A percentile compares a stretch with the other conserved stretches of the same genome.
Conservation (phyloP, 2,113 vertebrate species). For the Conger conger region DNA sequence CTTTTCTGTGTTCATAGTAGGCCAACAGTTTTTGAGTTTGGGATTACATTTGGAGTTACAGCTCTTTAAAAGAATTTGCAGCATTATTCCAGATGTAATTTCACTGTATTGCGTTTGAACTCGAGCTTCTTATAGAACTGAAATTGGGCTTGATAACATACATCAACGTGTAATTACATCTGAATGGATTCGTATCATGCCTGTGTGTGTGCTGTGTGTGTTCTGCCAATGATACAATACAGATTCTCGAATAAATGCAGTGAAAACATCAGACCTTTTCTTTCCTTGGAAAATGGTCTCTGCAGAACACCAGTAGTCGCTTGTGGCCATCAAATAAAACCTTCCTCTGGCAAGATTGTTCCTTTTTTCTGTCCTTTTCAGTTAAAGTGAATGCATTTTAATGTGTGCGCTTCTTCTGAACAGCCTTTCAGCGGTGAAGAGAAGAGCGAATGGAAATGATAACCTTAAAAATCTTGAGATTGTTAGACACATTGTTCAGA, state of each 20-base stretch:
- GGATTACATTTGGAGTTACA: not conserved
- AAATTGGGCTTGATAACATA: constrained; percentile 39
- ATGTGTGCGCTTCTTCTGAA: constrained; percentile 1
- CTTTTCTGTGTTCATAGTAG: not conserved
- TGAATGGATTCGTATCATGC: constrained; percentile 21
- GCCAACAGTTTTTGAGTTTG: not conserved
- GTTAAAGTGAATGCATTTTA: constrained; percentile 15
- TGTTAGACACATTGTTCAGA: constrained; percentile 3
- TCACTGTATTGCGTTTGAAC: constrained; percentile 10
- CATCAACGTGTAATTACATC: constrained; percentile 29
- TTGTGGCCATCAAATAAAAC: constrained; percentile 26
- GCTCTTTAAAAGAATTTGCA: not conserved
- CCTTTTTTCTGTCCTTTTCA: not conserved
- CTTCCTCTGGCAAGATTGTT: not conserved
- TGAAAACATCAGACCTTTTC: constrained; percentile 14
- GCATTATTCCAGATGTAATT: not conserved
- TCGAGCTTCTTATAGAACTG: constrained; percentile 12
- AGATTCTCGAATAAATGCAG: constrained; percentile 26
- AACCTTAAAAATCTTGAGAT: constrained; percentile 12
- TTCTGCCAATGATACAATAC: not conserved
- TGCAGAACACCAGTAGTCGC: constrained; percentile 22
- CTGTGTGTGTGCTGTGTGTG: constrained; percentile 13
- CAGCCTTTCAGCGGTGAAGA: constrained; percentile 16
- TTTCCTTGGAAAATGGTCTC: constrained; percentile 26
- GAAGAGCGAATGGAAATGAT: not conserved